Conservation (phyloP, 1,140 invertebrate species). For the Rhyzopertha dominica region DNA sequence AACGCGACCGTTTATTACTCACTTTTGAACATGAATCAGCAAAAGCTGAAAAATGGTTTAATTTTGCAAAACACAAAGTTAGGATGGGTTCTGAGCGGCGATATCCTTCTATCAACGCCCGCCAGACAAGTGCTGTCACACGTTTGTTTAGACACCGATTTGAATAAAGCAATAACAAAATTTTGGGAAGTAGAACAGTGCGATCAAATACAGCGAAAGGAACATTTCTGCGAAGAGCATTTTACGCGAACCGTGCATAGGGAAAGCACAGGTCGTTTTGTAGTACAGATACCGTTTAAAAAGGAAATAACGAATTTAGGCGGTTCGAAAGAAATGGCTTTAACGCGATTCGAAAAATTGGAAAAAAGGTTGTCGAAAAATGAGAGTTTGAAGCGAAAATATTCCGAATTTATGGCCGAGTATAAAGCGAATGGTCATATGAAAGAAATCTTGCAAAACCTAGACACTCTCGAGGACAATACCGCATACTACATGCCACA, state of each 20-base stretch:
- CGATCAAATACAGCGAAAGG: too few relatives aligned
- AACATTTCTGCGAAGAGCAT: too few relatives aligned
- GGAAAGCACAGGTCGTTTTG: too few relatives aligned
- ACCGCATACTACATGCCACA: slow-evolving; percentile 38
- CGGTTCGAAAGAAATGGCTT: too few relatives aligned
- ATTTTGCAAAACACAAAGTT: slow-evolving; percentile 5
- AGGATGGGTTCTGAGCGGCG: slow-evolving; percentile 5
- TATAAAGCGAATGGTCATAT: slow-evolving; percentile 20
- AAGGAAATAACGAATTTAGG: too few relatives aligned
- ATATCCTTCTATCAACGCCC: neutral
- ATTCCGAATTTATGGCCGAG: slow-evolving; percentile 22
- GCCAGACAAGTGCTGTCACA: too few relatives aligned
- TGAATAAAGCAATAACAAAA: too few relatives aligned
- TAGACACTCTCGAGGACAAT: neutral
- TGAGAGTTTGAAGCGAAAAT: slow-evolving; percentile 2
- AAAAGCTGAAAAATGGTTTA: neutral
- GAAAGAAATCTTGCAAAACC: slow-evolving; percentile 6
- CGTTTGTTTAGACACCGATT: too few relatives aligned
- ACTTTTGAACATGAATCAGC: neutral
- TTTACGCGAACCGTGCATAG: too few relatives aligned
- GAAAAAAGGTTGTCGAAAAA: slow-evolving; percentile 17
- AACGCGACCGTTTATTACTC: neutral
- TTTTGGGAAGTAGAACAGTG: too few relatives aligned
- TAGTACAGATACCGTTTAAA: too few relatives aligned
- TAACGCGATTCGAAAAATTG: too few relatives aligned